Percentiles rank a stretch among this genome's conserved stretches.
Conservation (phyloP, 2,888 invertebrate species). For the Ametastegia equiseti region DNA sequence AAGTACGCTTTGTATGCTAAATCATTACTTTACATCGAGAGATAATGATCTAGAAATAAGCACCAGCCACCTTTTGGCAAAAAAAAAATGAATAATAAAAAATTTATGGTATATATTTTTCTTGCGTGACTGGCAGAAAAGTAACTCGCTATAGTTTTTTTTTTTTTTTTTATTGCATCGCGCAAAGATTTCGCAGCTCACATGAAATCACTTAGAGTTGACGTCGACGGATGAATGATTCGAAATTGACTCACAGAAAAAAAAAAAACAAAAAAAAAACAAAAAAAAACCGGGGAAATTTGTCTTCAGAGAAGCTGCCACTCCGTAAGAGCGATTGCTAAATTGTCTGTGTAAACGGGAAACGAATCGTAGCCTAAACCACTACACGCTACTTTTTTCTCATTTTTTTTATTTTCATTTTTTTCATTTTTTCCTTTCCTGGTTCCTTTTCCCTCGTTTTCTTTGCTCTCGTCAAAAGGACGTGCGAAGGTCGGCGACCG, state of each 20-base stretch:
- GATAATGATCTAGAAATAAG: not conserved
- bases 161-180: no score
- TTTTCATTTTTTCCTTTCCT: not conserved
- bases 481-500: slow-evolving; percentile 17
- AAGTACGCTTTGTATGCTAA: not conserved
- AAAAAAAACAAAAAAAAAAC: no score
- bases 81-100: not conserved
- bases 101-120: no score
- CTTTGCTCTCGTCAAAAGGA: not conserved
- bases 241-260: not conserved
- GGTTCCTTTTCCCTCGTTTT: not conserved
- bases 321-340: not conserved
- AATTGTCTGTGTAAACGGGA: not conserved
- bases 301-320: not conserved
- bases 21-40: not conserved
- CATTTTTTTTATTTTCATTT: not conserved
- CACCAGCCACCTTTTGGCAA: not conserved
- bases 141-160: not conserved
- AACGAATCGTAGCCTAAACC: not conserved
- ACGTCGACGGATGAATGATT: not conserved
- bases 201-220: not conserved
- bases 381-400: not conserved
- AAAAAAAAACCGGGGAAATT: not conserved
- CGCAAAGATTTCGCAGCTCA: no score
- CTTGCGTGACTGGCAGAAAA: not conserved